A percentile compares a stretch with the other conserved stretches of the same genome.
Evolutionary conservation across 2,888 invertebrate species (phyloP).

Genomic region (Chrysolina americana): DNA sequence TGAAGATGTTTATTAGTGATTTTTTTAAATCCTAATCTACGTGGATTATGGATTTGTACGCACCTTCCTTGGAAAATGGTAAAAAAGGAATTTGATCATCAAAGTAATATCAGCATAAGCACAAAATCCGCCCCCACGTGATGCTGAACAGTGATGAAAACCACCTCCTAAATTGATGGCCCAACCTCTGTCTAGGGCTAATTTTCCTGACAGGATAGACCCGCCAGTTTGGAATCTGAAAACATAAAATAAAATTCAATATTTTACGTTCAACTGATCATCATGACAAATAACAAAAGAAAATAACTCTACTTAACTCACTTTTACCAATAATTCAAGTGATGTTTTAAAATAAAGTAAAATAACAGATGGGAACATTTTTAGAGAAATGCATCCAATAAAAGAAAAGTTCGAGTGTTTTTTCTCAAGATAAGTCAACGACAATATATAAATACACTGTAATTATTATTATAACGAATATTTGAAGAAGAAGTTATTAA

Average conservation of each 20-base stretch:
- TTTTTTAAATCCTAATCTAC: background rate
- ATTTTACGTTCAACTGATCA: background rate
- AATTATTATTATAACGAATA: too few relatives aligned
- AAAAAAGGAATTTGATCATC: conserved; percentile 79
- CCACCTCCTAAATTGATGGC: conserved; percentile 93
- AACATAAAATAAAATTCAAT: conserved; percentile 28
- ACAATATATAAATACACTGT: too few relatives aligned
- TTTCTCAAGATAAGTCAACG: too few relatives aligned
- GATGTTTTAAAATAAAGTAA: too few relatives aligned
- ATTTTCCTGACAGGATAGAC: conserved; percentile 84
- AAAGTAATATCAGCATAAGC: conserved; percentile 92
- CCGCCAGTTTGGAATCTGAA: conserved; percentile 85
- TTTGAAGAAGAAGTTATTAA: too few relatives aligned
- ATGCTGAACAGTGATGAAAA: conserved; percentile 89
- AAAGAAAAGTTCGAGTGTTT: too few relatives aligned
- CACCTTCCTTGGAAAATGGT: conserved; percentile 68
- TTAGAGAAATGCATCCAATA: too few relatives aligned
- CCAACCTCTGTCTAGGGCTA: conserved; percentile 89
- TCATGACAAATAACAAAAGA: background rate
- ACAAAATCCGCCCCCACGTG: conserved; percentile 89
- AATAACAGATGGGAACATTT: too few relatives aligned
- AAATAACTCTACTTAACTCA: too few relatives aligned
- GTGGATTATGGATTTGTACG: background rate
- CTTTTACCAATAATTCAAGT: too few relatives aligned
- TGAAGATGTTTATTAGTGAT: too few relatives aligned